Evolutionary conservation across 2,797 vertebrate genomes (phyloP).

Genomic region (Gymnothorax reevesii): DNA sequence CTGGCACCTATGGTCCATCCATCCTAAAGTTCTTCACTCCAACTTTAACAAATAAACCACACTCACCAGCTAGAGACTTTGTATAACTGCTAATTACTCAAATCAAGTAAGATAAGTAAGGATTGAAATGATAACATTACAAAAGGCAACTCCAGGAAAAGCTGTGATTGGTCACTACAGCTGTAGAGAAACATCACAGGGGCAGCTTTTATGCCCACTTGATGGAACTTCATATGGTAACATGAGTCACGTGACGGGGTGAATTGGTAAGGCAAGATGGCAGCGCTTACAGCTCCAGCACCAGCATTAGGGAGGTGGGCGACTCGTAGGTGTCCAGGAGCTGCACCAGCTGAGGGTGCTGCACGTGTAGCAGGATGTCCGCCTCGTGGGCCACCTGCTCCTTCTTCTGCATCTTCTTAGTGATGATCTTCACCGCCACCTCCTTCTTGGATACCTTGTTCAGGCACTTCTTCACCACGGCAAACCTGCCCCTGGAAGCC

Average conservation of each 20-base stretch:
- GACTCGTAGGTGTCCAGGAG: slow-evolving; percentile 92
- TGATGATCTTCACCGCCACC: slow-evolving; percentile 93
- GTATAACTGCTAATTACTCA: too few relatives aligned
- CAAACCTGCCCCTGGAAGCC: slow-evolving; percentile 85
- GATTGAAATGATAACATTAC: too few relatives aligned
- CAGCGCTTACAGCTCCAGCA: slow-evolving; percentile 87
- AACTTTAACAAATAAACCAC: too few relatives aligned
- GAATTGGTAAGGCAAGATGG: neutral
- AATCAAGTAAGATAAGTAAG: too few relatives aligned
- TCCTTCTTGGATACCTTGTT: slow-evolving; percentile 91
- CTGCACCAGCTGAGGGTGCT: slow-evolving; percentile 88
- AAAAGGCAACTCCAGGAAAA: neutral
- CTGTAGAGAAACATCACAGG: neutral
- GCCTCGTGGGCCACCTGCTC: slow-evolving; percentile 94
- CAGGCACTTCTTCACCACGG: slow-evolving; percentile 91
- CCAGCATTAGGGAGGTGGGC: slow-evolving; percentile 82
- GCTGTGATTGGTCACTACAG: neutral
- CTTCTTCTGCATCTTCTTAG: slow-evolving; percentile 97
- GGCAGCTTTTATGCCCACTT: neutral
- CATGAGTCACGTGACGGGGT: neutral
- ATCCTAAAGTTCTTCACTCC: too few relatives aligned
- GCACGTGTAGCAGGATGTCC: slow-evolving; percentile 84
- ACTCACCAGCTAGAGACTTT: too few relatives aligned
- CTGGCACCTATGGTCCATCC: too few relatives aligned
- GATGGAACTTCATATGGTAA: neutral